Conservation (phyloP, 2,797 vertebrate species). For the Eulemur coronatus region DNA sequence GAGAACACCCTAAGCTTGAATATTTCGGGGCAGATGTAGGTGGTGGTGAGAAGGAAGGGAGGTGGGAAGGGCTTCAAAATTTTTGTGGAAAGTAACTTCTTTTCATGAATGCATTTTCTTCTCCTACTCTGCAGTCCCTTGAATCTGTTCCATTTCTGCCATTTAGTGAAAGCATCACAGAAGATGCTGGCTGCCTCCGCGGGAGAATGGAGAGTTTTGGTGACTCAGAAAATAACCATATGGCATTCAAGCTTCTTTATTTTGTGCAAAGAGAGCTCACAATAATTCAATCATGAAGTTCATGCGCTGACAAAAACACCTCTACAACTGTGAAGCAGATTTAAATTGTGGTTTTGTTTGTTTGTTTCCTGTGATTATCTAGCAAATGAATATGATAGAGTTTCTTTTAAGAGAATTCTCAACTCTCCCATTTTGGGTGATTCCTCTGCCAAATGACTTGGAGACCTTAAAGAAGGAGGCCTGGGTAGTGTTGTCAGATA, state of each 20-base stretch:
- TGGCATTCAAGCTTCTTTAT: not conserved
- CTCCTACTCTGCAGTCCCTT: not conserved
- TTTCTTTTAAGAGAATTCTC: slow-evolving; percentile 25
- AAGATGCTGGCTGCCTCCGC: not conserved
- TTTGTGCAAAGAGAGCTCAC: not conserved
- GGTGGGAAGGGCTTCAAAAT: not conserved
- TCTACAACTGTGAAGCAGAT: not conserved
- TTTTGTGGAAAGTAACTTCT: not conserved
- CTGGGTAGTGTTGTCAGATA: not conserved
- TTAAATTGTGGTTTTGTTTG: not conserved
- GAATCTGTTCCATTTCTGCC: not conserved
- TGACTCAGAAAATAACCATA: slow-evolving; percentile 41
- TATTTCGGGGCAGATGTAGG: not conserved
- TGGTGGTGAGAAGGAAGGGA: not conserved
- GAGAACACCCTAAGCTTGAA: not conserved
- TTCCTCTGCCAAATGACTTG: not conserved
- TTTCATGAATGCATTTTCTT: not conserved
- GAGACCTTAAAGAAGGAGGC: not conserved
- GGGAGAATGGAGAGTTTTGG: not conserved
- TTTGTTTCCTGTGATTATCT: not conserved
- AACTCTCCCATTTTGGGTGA: not conserved
- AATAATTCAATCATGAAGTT: not conserved
- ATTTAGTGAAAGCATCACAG: not conserved
- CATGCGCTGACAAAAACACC: not conserved
- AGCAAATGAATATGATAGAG: not conserved